Percentiles rank a stretch among this genome's conserved stretches.
These are phyloP conservation scores for Pachymerium ferrugineum DNA, from an alignment of 2,888 invertebrate species.

Conservation along the genomic window DNA sequence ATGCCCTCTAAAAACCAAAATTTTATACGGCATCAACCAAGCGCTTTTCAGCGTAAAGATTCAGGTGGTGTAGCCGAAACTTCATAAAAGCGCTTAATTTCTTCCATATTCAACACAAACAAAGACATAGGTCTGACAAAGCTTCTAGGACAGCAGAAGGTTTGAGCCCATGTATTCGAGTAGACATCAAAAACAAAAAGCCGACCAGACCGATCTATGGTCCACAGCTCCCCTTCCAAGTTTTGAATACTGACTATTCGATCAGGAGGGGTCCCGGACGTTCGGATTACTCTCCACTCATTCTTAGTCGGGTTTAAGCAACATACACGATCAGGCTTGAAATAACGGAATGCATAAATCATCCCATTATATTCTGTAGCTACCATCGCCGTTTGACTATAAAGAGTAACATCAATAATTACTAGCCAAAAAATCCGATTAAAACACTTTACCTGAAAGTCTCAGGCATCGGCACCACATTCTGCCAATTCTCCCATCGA, in stretches of 20 bases:
- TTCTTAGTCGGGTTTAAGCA: conserved; percentile 17
- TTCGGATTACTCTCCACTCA: not conserved
- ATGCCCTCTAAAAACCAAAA: too few species aligned
- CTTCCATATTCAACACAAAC: not conserved
- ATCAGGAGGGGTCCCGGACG: not conserved
- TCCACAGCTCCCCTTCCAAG: conserved; percentile 16
- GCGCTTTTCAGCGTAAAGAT: not conserved
- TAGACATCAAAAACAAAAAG: conserved; percentile 10
- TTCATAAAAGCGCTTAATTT: not conserved
- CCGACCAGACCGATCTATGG: not conserved
- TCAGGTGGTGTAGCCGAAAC: not conserved
- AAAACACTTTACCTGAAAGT: not conserved
- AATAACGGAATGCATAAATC: conserved; percentile 19
- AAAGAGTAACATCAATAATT: not conserved
- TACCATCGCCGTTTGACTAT: not conserved
- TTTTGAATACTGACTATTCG: not conserved
- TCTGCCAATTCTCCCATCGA: conserved; percentile 25
- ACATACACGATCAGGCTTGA: conserved; percentile 23
- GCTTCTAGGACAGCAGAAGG: conserved; percentile 5
- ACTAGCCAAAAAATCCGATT: not conserved
- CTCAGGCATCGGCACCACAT: conserved; percentile 15
- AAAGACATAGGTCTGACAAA: not conserved
- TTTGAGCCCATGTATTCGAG: not conserved
- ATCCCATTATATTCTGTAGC: not conserved
- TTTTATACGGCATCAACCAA: too few species aligned